Conservation (phyloP, 2,888 invertebrate species). For the Nephrotoma guestfalica region DNA sequence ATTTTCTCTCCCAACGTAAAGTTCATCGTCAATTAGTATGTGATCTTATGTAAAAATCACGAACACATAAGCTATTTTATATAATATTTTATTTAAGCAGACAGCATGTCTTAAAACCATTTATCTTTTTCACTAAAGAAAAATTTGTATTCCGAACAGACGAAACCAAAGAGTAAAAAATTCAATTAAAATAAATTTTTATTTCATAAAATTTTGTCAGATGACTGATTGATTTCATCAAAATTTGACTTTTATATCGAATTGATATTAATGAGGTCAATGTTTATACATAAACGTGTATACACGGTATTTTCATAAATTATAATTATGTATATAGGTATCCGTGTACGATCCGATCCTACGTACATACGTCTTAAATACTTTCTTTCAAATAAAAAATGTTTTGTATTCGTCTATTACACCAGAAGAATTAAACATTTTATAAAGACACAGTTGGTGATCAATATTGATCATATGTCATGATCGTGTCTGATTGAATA, state of each 20-base stretch:
- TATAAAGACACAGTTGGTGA: neutral
- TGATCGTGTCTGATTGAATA: neutral
- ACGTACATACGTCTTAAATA: neutral
- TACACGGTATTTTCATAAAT: neutral
- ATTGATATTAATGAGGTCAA: neutral
- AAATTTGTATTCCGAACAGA: neutral
- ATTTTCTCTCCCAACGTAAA: neutral
- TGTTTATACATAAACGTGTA: neutral
- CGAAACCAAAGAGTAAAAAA: neutral
- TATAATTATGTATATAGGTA: neutral
- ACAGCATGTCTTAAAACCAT: neutral
- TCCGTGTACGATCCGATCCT: neutral
- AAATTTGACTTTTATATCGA: neutral
- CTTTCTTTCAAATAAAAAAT: neutral
- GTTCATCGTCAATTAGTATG: neutral
- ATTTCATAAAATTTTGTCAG: neutral
- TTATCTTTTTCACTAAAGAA: neutral
- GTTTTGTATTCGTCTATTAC: neutral
- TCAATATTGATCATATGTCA: neutral
- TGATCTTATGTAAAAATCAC: neutral
- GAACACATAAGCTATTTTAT: neutral
- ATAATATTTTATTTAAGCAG: neutral
- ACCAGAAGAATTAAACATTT: neutral
- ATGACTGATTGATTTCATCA: neutral
- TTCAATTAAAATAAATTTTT: neutral